Evolutionary conservation across 2,797 vertebrate species (phyloP).

Genomic region (Gymnothorax javanicus): DNA sequence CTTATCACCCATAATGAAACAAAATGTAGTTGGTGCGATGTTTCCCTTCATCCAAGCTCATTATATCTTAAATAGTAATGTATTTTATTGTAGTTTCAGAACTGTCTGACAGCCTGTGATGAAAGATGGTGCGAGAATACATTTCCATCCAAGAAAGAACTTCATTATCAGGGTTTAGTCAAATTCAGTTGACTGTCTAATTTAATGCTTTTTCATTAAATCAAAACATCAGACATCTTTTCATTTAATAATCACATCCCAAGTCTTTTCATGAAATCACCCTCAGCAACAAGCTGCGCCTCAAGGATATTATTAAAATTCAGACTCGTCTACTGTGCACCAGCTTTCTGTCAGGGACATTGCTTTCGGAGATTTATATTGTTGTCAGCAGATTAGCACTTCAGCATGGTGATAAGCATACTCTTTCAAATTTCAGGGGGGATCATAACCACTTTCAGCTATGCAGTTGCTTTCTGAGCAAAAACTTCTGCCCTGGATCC

Average conservation of each 20-base stretch:
- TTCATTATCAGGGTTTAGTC: not conserved
- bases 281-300: not conserved
- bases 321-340: not conserved
- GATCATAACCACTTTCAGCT: not conserved
- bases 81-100: not conserved
- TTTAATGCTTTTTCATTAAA: not conserved
- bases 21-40: not conserved
- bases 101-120: not conserved
- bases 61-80: not conserved
- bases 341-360: not conserved
- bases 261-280: not conserved
- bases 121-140: not conserved
- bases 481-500: not conserved
- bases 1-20: not conserved
- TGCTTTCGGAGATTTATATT: not conserved
- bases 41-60: not conserved
- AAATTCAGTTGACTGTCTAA: not conserved
- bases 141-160: not conserved
- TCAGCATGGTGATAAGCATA: not conserved
- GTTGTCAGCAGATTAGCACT: not conserved
- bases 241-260: conserved; percentile 16
- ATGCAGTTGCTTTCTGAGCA: not conserved
- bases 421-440: not conserved
- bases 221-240: not conserved
- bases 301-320: conserved; percentile 10